phyloP scores from a whole-genome alignment of 2,113 vertebrate genomes.

The Pavo muticus region DNA sequence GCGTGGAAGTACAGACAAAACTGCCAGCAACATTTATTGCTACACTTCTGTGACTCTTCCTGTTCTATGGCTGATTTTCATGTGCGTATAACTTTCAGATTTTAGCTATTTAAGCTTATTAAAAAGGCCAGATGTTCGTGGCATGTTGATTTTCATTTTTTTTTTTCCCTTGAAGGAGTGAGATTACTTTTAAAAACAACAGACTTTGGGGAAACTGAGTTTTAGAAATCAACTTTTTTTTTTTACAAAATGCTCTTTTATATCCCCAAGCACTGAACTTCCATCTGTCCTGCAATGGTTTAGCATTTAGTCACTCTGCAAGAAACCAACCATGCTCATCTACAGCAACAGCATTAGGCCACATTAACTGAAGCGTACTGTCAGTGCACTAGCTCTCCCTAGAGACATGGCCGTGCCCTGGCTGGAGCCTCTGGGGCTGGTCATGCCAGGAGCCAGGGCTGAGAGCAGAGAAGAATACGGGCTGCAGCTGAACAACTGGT shows the following conservation, averaged over 20 bases:
- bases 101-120: slow-evolving; percentile 35
- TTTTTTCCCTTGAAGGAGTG: background rate
- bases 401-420: background rate
- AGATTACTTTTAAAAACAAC: background rate
- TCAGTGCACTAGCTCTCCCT: background rate
- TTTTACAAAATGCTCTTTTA: background rate
- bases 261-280: background rate
- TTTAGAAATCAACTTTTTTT: background rate
- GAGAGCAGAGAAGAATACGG: background rate
- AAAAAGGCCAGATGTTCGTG: slow-evolving; percentile 32
- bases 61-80: slow-evolving; percentile 15
- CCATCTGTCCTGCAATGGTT: background rate
- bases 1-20: background rate
- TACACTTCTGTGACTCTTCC: background rate
- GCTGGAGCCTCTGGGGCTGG: background rate
- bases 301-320: background rate
- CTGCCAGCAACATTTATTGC: background rate
- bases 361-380: background rate
- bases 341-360: background rate
- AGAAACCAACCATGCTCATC: background rate
- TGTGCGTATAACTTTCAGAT: slow-evolving; percentile 13
- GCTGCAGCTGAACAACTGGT: background rate
- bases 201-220: background rate
- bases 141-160: background rate
- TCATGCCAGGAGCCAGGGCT: background rate